phyloP scores from a whole-genome alignment of 1,140 invertebrate species.

The Tyrophagus putrescentiae region DNA sequence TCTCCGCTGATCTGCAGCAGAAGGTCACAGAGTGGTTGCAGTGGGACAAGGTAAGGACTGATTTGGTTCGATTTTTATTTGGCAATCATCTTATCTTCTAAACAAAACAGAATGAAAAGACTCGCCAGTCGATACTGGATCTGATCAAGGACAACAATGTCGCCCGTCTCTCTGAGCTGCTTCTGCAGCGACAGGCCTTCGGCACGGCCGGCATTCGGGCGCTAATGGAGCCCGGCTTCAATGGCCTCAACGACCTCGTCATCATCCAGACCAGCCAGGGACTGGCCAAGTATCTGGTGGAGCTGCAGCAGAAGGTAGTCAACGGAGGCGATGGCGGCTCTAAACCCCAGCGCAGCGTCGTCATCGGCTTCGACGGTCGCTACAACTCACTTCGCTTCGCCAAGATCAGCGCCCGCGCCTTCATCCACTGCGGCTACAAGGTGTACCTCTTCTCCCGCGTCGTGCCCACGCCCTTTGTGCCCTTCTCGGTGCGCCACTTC shows the following conservation, averaged over 20 bases:
- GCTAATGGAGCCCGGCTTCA: slow-evolving; percentile 77
- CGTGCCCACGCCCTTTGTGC: slow-evolving; percentile 82
- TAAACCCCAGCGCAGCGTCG: slow-evolving; percentile 48
- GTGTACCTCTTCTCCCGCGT: slow-evolving; percentile 68
- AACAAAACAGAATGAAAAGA: slow-evolving; percentile 8
- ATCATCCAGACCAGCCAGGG: slow-evolving; percentile 93
- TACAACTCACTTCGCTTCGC: slow-evolving; percentile 89
- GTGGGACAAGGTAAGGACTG: slow-evolving; percentile 20
- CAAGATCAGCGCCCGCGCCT: slow-evolving; percentile 66
- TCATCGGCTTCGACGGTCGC: slow-evolving; percentile 87
- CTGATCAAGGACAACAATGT: neutral
- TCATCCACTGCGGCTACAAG: slow-evolving; percentile 54
- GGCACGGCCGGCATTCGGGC: slow-evolving; percentile 42
- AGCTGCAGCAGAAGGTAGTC: slow-evolving; percentile 32
- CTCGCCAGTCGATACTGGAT: slow-evolving; percentile 2
- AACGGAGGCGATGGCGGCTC: too few relatives aligned
- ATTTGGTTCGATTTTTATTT: neutral
- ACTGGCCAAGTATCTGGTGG: slow-evolving; percentile 57
- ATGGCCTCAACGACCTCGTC: slow-evolving; percentile 91
- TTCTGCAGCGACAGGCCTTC: slow-evolving; percentile 18
- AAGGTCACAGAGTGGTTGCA: slow-evolving; percentile 18
- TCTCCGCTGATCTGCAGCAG: neutral
- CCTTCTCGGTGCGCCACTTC: slow-evolving; percentile 56
- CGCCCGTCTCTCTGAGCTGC: neutral
- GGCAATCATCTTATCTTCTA: neutral